Percentiles rank a stretch among this genome's conserved stretches.
phyloP scores from a whole-genome alignment of 2,888 invertebrate species.

The Xanthostigma xanthostigma region DNA sequence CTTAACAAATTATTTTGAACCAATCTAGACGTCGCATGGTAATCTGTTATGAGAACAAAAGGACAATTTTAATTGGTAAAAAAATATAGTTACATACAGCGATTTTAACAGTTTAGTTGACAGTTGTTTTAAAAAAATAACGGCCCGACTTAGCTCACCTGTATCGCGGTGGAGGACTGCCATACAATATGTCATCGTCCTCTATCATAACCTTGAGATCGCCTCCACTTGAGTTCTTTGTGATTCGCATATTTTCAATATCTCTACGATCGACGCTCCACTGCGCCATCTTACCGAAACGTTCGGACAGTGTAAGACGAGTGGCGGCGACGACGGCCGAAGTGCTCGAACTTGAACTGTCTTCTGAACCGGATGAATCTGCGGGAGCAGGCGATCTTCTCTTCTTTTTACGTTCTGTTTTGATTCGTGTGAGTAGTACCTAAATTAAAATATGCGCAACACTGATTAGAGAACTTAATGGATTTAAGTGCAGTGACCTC shows the following conservation, averaged over 20 bases:
- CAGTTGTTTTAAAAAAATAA: too few species aligned
- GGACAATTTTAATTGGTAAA: too few species aligned
- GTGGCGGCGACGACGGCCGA: slow-evolving; percentile 46
- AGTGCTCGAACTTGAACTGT: slow-evolving; percentile 37
- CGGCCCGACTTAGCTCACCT: slow-evolving; percentile 17
- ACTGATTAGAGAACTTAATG: neutral
- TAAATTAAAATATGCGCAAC: slow-evolving; percentile 10
- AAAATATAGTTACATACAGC: too few species aligned
- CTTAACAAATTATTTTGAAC: too few species aligned
- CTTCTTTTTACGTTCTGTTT: slow-evolving; percentile 25
- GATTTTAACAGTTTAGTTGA: too few species aligned
- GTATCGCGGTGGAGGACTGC: slow-evolving; percentile 38
- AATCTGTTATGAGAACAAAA: too few species aligned
- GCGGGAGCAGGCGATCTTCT: slow-evolving; percentile 31
- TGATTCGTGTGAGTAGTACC: slow-evolving; percentile 26
- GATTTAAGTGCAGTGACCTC: neutral
- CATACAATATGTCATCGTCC: slow-evolving; percentile 35
- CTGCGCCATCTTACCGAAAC: slow-evolving; percentile 84
- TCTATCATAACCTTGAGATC: slow-evolving; percentile 67
- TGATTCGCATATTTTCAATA: slow-evolving; percentile 75
- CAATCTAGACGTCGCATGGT: too few species aligned
- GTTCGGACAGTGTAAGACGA: slow-evolving; percentile 62
- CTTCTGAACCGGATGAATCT: slow-evolving; percentile 45
- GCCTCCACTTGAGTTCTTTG: slow-evolving; percentile 57
- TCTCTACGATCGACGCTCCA: slow-evolving; percentile 79